These are phyloP conservation scores for Dermolepida albohirtum DNA, from an alignment of 2,888 invertebrate species.

Conservation along the genomic window DNA sequence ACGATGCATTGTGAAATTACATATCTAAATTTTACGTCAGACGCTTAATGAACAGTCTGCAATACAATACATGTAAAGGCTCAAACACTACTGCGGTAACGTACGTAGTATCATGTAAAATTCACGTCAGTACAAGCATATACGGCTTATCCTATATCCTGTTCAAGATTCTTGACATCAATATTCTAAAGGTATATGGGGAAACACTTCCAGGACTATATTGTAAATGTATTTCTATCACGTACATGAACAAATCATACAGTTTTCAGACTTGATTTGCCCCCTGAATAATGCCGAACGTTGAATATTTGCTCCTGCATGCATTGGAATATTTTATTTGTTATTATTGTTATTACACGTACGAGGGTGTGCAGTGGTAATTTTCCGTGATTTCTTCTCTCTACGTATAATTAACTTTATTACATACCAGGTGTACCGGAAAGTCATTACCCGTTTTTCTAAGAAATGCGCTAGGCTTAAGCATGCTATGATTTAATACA, in stretches of 20 bases:
- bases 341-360: background rate
- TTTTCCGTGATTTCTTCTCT: too few relatives aligned
- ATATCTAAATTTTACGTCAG: too few relatives aligned
- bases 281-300: conserved; percentile 32
- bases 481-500: too few relatives aligned
- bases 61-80: too few relatives aligned
- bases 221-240: conserved; percentile 46
- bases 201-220: conserved; percentile 41
- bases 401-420: too few relatives aligned
- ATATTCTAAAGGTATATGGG: conserved; percentile 43
- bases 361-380: background rate
- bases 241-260: conserved; percentile 48
- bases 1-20: too few relatives aligned
- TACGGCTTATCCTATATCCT: conserved; percentile 37
- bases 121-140: conserved; percentile 37
- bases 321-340: conserved; percentile 5
- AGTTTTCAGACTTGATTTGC: conserved; percentile 50
- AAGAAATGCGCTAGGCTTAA: too few relatives aligned
- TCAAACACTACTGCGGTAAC: background rate
- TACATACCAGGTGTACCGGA: too few relatives aligned
- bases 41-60: too few relatives aligned
- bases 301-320: conserved; percentile 17
- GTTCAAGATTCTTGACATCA: conserved; percentile 41
- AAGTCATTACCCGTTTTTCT: too few relatives aligned
- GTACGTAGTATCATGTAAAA: conserved; percentile 37